Evolutionary conservation across 1,140 invertebrate genomes (phyloP), one percentile per base, ranked within the genome.

Genomic region (Solen grandis): DNA sequence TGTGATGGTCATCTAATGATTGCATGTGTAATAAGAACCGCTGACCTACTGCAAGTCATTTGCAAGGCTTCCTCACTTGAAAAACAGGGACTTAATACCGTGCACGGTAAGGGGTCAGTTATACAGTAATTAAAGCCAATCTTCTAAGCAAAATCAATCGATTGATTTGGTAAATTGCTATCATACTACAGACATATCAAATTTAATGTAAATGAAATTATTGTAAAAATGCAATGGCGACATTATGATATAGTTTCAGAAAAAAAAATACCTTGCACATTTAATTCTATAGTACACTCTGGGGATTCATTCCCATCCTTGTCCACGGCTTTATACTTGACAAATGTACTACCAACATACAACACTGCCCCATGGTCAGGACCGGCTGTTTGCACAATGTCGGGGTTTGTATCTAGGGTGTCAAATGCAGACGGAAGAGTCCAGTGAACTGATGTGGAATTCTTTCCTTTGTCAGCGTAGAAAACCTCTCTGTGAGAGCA

Each of bases 381-480:
- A 1, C 38, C 57, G 13, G 0, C 5, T 10, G 38, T 1, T 33
- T 75, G 33, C 13, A 29, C 29, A 33, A 63, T 52, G 19, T 19
- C 13, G 1, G 60, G 27, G 33, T 65, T 25, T 1, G 41, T 13
- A 27, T 76, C 73, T 33, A 41, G 46, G 10, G 13, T 66, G 62
- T 76, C 73, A 1, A 27, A 0, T 52, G 60, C 60, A 3, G 62
- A 50, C 1, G 73, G 73, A 16, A 50, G n/a, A 14, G 38, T 25
- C 73, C 73, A 76, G 29, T 5, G 33, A 13, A 76, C 73, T 13
- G 41, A 25, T 55, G 73, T 76, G 29, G 59, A n/a, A 14, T 27
- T 65, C 5, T 25, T 5, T 38, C 31, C 35, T 19, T 31, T 41
- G 50, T 76, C 73, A n/a, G 73, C 73, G 35, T 76, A 66, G 35